Conservation (phyloP, 1,140 invertebrate species). For the Dendroctonus valens region DNA sequence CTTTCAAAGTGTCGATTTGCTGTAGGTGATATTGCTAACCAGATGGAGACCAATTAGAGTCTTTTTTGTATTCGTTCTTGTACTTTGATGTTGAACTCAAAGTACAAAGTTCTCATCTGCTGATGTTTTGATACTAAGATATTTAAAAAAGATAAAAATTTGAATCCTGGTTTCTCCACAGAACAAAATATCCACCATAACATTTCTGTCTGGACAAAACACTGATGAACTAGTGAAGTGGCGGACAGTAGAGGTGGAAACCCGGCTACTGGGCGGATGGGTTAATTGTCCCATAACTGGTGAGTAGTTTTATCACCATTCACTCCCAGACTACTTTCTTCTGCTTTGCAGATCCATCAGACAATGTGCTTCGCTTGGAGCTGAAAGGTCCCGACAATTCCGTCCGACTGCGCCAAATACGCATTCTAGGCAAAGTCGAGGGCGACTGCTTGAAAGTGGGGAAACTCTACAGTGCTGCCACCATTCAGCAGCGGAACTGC, state of each 20-base stretch:
- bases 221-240: conserved; percentile 79
- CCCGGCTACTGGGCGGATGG: conserved; percentile 75
- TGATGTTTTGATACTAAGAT: too few relatives aligned
- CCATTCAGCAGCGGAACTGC: conserved; percentile 80
- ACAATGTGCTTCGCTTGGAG: conserved; percentile 71
- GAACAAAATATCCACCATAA: conserved; percentile 85
- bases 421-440: conserved; percentile 60
- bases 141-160: too few relatives aligned
- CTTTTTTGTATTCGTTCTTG: too few relatives aligned
- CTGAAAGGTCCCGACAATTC: conserved; percentile 90
- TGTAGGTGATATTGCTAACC: too few relatives aligned
- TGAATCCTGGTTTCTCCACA: conserved; percentile 51
- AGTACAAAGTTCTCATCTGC: too few relatives aligned
- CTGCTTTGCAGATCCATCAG: conserved; percentile 51
- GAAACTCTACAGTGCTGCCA: conserved; percentile 54
- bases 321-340: background rate
- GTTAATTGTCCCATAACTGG: conserved; percentile 76
- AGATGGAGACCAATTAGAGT: too few relatives aligned
- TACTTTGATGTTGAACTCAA: too few relatives aligned
- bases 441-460: conserved; percentile 56
- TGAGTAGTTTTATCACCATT: conserved; percentile 42
- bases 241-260: conserved; percentile 80
- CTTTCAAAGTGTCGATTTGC: too few relatives aligned
- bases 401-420: conserved; percentile 82
- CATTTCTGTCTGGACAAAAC: conserved; percentile 77